phyloP scores from a whole-genome alignment of 2,113 vertebrate species.

The Aythya baeri region DNA sequence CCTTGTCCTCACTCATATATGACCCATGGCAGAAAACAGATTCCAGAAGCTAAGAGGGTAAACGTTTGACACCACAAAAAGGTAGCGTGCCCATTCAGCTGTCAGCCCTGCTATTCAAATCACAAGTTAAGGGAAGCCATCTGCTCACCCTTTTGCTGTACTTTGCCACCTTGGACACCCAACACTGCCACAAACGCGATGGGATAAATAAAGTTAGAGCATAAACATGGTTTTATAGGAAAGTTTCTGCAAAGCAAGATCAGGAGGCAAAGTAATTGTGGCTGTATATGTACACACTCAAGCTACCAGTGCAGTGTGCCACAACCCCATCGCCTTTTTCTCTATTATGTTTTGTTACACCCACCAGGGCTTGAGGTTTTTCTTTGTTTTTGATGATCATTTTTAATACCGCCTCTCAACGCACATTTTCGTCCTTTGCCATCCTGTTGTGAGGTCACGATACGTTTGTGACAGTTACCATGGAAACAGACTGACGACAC shows the following conservation, averaged over 20 bases:
- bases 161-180: accelerated
- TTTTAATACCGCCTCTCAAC: background rate
- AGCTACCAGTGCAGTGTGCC: accelerated
- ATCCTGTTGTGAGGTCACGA: slow-evolving; percentile 65
- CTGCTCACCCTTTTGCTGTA: accelerated
- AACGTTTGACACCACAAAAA: accelerated
- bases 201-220: background rate
- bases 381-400: background rate
- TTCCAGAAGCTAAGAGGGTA: background rate
- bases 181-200: accelerated
- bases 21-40: background rate
- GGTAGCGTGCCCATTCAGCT: accelerated
- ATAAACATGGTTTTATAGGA: accelerated
- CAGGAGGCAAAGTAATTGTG: accelerated
- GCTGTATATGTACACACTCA: accelerated
- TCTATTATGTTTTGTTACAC: accelerated
- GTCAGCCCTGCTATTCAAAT: background rate
- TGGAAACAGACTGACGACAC: slow-evolving; percentile 76
- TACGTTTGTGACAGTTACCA: slow-evolving; percentile 70
- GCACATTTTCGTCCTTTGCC: slow-evolving; percentile 37
- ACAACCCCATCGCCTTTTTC: accelerated
- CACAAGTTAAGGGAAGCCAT: background rate
- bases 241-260: accelerated
- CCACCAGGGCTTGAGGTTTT: background rate
- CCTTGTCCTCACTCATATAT: accelerated